Conservation (phyloP, 2,797 vertebrate species). For the Ispidina picta region DNA sequence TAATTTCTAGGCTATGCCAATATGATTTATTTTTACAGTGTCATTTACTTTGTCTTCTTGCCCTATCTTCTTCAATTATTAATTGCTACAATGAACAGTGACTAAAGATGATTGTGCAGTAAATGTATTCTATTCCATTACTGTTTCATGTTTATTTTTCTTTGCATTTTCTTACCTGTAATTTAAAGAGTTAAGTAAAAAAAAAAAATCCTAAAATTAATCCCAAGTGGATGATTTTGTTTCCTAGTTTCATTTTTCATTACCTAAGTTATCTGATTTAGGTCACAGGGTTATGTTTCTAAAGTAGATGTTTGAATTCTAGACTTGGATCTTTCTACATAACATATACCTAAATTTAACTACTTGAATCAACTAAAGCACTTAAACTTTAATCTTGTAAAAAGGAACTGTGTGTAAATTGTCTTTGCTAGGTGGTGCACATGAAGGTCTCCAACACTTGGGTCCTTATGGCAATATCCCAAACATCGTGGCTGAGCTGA, state of each 20-base stretch:
- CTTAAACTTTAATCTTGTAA: background rate
- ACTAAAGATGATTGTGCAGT: background rate
- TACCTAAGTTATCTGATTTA: background rate
- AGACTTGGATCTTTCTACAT: background rate
- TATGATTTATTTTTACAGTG: constrained; percentile 26
- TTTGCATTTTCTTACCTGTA: constrained; percentile 3
- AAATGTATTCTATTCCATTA: background rate
- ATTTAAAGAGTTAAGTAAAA: background rate
- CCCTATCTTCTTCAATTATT: constrained; percentile 24
- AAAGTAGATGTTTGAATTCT: background rate
- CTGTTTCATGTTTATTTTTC: background rate
- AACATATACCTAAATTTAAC: background rate
- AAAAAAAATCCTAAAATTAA: background rate
- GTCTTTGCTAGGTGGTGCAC: constrained; percentile 88
- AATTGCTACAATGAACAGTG: background rate
- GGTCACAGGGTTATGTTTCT: background rate
- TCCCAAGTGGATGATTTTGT: background rate
- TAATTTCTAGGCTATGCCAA: background rate
- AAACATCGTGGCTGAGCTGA: constrained; percentile 96
- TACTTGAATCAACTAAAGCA: background rate
- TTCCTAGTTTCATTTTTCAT: background rate
- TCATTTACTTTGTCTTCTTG: constrained; percentile 37
- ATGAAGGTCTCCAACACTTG: constrained; percentile 96
- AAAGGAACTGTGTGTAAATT: background rate
- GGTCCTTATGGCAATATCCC: constrained; percentile 97